Percentiles rank a stretch among this genome's conserved stretches.
These are phyloP conservation scores for Dicycla oo DNA, from an alignment of 2,888 invertebrate genomes.

Conservation along the genomic window DNA sequence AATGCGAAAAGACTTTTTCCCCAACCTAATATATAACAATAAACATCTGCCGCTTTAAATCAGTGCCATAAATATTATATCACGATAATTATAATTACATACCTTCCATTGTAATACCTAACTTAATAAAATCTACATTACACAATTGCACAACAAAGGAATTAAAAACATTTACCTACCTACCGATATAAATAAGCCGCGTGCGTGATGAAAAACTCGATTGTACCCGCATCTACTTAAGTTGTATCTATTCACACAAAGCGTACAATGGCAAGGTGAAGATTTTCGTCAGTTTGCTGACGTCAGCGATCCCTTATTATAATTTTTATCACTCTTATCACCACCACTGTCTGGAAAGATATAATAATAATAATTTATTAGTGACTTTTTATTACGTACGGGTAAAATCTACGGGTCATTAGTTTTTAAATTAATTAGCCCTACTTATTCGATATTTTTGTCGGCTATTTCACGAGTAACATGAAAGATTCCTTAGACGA, in stretches of 20 bases:
- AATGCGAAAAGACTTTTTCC: too few species aligned
- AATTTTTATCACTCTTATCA: conserved; percentile 14
- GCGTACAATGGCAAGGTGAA: conserved; percentile 64
- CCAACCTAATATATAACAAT: too few species aligned
- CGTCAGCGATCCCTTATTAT: conserved; percentile 58
- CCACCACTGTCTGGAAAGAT: conserved; percentile 24
- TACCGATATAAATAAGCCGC: conserved; percentile 28
- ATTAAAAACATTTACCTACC: conserved; percentile 9
- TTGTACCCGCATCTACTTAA: conserved; percentile 60
- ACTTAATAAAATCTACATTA: neutral
- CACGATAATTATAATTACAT: neutral
- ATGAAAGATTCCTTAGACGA: neutral
- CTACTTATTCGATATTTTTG: neutral
- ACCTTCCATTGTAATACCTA: too few species aligned
- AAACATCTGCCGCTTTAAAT: too few species aligned
- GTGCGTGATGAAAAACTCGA: conserved; percentile 42
- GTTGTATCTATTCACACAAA: conserved; percentile 52
- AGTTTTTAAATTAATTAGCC: too few species aligned
- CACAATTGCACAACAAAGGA: conserved; percentile 22
- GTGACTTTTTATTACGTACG: neutral
- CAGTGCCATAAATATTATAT: neutral
- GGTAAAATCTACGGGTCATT: conserved; percentile 23
- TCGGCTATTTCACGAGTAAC: neutral
- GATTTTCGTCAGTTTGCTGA: conserved; percentile 64
- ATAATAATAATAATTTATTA: conserved; percentile 11